phyloP scores from a whole-genome alignment of 2,113 vertebrate genomes.

The Lagenorhynchus albirostris region DNA sequence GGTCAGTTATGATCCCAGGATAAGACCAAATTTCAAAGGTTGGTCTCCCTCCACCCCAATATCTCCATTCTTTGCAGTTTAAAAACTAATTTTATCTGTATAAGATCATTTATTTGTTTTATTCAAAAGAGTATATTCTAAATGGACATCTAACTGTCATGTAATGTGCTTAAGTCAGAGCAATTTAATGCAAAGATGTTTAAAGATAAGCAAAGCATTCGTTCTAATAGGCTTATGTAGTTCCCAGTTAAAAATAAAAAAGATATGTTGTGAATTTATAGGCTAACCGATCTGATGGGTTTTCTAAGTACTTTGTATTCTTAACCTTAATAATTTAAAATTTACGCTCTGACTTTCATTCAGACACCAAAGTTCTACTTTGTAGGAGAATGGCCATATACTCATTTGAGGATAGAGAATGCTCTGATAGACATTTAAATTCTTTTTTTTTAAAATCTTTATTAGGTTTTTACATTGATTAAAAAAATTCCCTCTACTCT shows the following conservation, averaged over 20 bases:
- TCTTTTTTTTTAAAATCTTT: neutral
- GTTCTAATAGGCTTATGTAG: neutral
- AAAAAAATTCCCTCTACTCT: neutral
- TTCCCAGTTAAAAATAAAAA: neutral
- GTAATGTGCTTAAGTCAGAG: neutral
- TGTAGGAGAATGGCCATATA: neutral
- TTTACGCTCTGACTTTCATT: slow-evolving; percentile 32
- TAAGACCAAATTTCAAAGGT: slow-evolving; percentile 99
- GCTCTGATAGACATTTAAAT: neutral
- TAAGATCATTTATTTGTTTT: neutral
- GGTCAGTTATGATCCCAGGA: slow-evolving; percentile 95
- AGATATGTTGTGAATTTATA: neutral
- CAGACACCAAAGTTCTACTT: neutral
- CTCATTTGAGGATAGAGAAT: neutral
- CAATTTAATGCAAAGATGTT: neutral
- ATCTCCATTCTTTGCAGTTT: neutral
- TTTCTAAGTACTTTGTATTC: neutral
- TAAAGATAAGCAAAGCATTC: neutral
- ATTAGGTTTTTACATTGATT: neutral
- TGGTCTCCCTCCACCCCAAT: slow-evolving; percentile 49
- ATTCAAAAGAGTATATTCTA: neutral
- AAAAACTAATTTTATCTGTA: neutral
- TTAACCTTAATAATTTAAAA: slow-evolving; percentile 1
- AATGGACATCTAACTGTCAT: neutral
- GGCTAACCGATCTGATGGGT: neutral